These are phyloP conservation scores for Mastacembelus armatus DNA, from an alignment of 2,797 vertebrate species.

Conservation along the genomic window DNA sequence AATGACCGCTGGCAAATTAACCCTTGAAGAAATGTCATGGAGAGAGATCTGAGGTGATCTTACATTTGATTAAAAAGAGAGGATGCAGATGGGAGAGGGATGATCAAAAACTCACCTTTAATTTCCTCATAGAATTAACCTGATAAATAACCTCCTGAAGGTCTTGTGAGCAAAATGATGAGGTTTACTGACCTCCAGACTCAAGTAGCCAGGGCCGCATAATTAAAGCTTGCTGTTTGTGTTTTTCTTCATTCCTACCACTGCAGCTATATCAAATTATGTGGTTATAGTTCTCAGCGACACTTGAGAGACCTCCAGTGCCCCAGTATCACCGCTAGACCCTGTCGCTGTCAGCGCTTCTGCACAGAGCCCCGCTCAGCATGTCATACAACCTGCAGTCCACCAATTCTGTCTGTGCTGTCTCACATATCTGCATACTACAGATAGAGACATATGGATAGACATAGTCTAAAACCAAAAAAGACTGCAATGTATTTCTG, in stretches of 20 bases:
- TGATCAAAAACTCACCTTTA: conserved; percentile 50
- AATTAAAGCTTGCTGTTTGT: conserved; percentile 70
- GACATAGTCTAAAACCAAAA: background rate
- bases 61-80: conserved; percentile 54
- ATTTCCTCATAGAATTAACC: conserved; percentile 27
- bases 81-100: conserved; percentile 30
- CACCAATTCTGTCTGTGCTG: conserved; percentile 31
- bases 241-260: conserved; percentile 61
- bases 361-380: conserved; percentile 63
- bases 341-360: conserved; percentile 76
- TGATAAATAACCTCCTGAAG: conserved; percentile 45
- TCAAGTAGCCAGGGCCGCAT: conserved; percentile 38
- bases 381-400: conserved; percentile 61
- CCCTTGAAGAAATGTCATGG: conserved; percentile 55
- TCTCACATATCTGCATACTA: background rate
- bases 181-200: conserved; percentile 43
- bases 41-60: conserved; percentile 66
- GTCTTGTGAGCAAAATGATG: conserved; percentile 32
- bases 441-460: background rate
- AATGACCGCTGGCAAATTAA: conserved; percentile 70
- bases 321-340: conserved; percentile 59
- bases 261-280: conserved; percentile 81
- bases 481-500: background rate
- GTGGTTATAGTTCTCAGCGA: conserved; percentile 68
- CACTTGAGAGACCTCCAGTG: conserved; percentile 77